These are phyloP conservation scores for Sipha maydis DNA, from an alignment of 2,888 invertebrate genomes.

Conservation along the genomic window DNA sequence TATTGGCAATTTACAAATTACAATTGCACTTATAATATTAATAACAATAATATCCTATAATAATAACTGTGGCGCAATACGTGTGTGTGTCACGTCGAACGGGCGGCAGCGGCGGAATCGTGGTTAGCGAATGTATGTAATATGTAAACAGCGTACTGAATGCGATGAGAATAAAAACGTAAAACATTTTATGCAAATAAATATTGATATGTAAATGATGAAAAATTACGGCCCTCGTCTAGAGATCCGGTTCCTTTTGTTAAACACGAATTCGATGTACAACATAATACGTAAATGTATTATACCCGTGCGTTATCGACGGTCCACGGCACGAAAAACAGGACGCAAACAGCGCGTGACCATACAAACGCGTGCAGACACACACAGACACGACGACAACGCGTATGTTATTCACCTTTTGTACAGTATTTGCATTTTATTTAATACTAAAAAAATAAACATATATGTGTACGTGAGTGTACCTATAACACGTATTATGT, in stretches of 20 bases:
- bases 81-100: background rate
- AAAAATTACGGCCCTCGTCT: conserved; percentile 6
- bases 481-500: background rate
- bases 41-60: background rate
- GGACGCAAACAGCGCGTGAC: conserved; percentile 27
- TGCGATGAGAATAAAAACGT: background rate
- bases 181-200: background rate
- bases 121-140: background rate
- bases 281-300: background rate
- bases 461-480: background rate
- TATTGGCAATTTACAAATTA: too few species aligned
- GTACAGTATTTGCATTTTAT: conserved; percentile 28
- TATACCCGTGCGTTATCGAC: background rate
- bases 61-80: background rate
- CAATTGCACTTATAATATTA: too few species aligned
- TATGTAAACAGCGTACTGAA: background rate
- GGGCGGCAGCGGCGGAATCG: background rate
- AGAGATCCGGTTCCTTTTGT: conserved; percentile 7
- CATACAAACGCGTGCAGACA: background rate
- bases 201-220: background rate
- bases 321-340: background rate
- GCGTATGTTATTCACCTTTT: conserved; percentile 30
- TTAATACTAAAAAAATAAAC: background rate
- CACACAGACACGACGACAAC: background rate
- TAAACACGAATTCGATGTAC: background rate